Base-by-base conservation (phyloP, 2,888 invertebrate species). In the Xiphydria camelus region DNA sequence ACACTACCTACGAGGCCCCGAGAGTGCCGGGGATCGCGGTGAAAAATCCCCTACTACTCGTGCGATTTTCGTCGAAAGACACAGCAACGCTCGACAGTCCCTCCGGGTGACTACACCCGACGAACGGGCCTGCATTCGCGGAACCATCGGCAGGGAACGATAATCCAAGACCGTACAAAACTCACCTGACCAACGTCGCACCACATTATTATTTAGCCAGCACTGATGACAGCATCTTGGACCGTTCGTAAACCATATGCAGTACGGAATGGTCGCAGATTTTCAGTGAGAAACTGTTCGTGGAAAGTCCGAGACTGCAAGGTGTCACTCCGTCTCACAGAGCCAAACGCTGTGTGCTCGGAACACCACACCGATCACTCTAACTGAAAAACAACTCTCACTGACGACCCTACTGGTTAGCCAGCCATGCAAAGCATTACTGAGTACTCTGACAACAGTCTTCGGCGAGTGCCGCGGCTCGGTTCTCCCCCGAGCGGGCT, bases 181-280 rank as follows among this genome's bases (percentile, higher is more conserved):
- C 73, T 75, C 73, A 74, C 75, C 75, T 75, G 74, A 65, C 68
- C 69, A 70, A 73, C 68, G 73, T 75, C 74, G 73, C 68, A 73
- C 74, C 73, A 75, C 74, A 74, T 75, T 68, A 69, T 73, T 72
- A 70, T 70, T 69, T 73, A 62, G 70, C 73, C 69, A 67, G 68
- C 73, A 64, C 63, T 61, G 71, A 68, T 62, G 70, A 70, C 73
- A 72, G 69, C 75, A 74, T 75, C 68, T 73, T 71, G 73, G 63
- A 64, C 57, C 62, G 66, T 61, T 64, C 59, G 61, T 62, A 59
- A 59, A 64, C 61, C 73, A 73, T 70, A 62, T 68, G 67, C 59
- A 48, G 46, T 32, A 38, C 51, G 42, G 38, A 45, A 18, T 50
- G 32, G 47, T 49, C 40, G 42, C 40, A 41, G 41, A 49, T 51